Base-by-base conservation (phyloP, 2,888 invertebrate genomes). In the Gibbula magus region DNA sequence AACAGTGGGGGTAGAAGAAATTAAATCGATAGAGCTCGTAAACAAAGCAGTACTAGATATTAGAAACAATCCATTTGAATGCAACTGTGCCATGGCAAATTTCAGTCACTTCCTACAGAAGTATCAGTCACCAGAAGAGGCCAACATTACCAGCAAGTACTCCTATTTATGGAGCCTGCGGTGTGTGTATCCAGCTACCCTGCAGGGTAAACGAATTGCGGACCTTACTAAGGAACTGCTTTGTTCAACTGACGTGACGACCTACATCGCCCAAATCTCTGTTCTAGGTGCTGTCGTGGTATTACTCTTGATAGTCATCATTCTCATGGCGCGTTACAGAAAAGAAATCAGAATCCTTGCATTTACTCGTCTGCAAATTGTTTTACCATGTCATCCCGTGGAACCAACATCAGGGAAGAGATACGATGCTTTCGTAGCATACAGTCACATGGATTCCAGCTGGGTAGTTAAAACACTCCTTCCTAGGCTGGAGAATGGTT, bases 351-450 rank as follows among this genome's bases (percentile, higher is more conserved):
- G 83, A 75, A 88, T 88, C 75, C 78, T 88, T 0, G 82, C 85
- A 0, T 87, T 82, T 75, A 87, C 87, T 2, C 75, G 86, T 13
- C 76, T 86, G 10, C 67, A 86, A 32, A 81, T 86, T 10, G 81
- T 81, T 53, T 79, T 86, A 13, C 86, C 85, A 10, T 86, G 87
- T 79, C 67, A 85, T 13, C 66, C 79, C 10, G 77, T 79, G 5
- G 51, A 53, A 32, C 79, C 82, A 67, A 78, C 76, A n/a, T 80
- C 51, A 2, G 25, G 80, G 32, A 87, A 87, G 61, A 52, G 76
- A 2, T 97, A 96, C 93, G 97, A 98, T 93, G 97, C 97, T 70
- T 98, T 97, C 93, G 95, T 98, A 87, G 96, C 96, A 92, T 98
- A 97, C 93, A 96, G 96, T 93, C 82, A 84, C 54, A 61, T 78